Base-by-base conservation (phyloP, 2,113 vertebrate species). In the Apodemus speciosus region DNA sequence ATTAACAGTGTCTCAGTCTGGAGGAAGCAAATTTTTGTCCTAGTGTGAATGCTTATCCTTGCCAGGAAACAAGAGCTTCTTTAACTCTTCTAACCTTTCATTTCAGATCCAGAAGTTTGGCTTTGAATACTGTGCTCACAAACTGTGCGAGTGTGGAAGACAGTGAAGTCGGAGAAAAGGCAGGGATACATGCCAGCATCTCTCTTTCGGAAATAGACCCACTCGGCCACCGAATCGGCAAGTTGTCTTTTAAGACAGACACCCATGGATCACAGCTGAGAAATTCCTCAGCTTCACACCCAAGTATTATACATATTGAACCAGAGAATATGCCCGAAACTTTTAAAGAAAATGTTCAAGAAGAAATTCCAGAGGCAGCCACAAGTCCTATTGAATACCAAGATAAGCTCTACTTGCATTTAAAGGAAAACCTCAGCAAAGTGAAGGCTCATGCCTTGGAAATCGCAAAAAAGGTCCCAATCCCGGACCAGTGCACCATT, bases 61-160 rank as follows among this genome's bases (percentile, higher is more conserved):
- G 35, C 27, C 58, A 76, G 27, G 3, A 51, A 72, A 11, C 25
- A 4, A 43, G 32, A 15, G 3, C 30, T 75, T 58, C 25, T 62
- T 76, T 80, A 85, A 89, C 51, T 20, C 25, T 40, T 49, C 93
- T 85, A 35, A 49, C 51, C 88, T 64, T 95, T 96, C 90, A 53
- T 89, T 91, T 11, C 93, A 99, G 99, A 97, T 99, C 99, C 90
- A 99, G 99, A 98, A 99, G 99, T 96, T 97, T 99, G 23, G 99
- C 99, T 92, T 97, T 99, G 69, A 98, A 99, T 0, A 92, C 97
- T 0, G 89, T 98, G 21, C 97, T 98, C 73, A 91, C 97, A 27
- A 98, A 98, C 77, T 98, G 97, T n/a, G 8, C 96, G 86, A 99
- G 96, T 96, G 96, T 97, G 0, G 99, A 99, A 91, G 96, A 95